Conservation (phyloP, 1,140 invertebrate genomes). For the Heliconius nattereri region DNA sequence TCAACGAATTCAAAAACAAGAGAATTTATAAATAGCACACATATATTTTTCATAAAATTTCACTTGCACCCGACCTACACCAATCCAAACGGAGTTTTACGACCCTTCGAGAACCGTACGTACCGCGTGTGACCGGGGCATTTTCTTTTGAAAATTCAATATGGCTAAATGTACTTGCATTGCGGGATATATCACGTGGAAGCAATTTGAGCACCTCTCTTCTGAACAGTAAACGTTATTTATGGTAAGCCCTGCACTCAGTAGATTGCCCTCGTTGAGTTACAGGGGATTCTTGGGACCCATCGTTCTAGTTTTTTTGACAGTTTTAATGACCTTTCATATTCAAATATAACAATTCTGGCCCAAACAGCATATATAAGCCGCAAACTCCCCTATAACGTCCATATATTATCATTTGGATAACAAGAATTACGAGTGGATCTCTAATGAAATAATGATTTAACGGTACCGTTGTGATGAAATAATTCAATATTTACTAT, state of each 20-base stretch:
- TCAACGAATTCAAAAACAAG: neutral
- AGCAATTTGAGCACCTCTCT: slow-evolving; percentile 76
- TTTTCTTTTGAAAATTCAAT: slow-evolving; percentile 72
- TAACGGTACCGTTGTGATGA: slow-evolving; percentile 7
- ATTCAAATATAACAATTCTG: neutral
- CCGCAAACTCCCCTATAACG: slow-evolving; percentile 11
- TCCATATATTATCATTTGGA: slow-evolving; percentile 14
- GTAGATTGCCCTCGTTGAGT: slow-evolving; percentile 66
- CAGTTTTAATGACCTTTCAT: neutral
- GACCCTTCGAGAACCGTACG: slow-evolving; percentile 3
- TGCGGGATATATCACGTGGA: slow-evolving; percentile 70
- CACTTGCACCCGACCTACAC: neutral
- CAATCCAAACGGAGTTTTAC: neutral
- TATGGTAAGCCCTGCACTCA: slow-evolving; percentile 74
- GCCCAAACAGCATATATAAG: neutral
- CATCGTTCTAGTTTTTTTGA: neutral
- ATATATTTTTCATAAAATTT: neutral
- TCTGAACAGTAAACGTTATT: slow-evolving; percentile 74
- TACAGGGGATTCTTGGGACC: slow-evolving; percentile 59
- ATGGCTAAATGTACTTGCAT: slow-evolving; percentile 63
- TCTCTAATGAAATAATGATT: slow-evolving; percentile 20
- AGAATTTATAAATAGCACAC: neutral
- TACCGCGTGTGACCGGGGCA: slow-evolving; percentile 36
- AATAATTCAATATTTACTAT: slow-evolving; percentile 15
- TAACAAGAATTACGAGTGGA: slow-evolving; percentile 16